Evolutionary conservation across 1,140 invertebrate genomes (phyloP).

Genomic region (Drosophila sucinea): DNA sequence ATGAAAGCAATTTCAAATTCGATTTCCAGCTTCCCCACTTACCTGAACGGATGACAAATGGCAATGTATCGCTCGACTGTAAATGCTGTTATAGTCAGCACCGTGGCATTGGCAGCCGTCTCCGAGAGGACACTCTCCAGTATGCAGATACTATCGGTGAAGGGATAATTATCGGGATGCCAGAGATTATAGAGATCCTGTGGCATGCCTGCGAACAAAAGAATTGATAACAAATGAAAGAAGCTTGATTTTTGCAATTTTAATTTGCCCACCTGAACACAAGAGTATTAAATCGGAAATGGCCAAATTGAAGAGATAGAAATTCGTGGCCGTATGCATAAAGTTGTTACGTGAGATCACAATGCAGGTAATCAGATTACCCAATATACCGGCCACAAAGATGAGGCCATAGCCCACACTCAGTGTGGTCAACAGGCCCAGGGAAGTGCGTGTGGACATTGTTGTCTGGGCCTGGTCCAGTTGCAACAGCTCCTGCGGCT

Average conservation of each 20-base stretch:
- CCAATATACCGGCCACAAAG: slow-evolving; percentile 91
- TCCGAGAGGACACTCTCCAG: slow-evolving; percentile 90
- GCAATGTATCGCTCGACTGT: slow-evolving; percentile 93
- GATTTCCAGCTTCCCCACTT: slow-evolving; percentile 21
- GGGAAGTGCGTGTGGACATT: slow-evolving; percentile 55
- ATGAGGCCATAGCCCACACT: slow-evolving; percentile 90
- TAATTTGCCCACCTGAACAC: slow-evolving; percentile 83
- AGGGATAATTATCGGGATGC: slow-evolving; percentile 89
- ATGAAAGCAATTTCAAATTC: background rate
- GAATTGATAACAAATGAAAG: background rate
- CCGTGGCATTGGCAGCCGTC: slow-evolving; percentile 94
- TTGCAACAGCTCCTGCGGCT: slow-evolving; percentile 46
- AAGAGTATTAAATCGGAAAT: slow-evolving; percentile 94
- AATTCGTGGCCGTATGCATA: slow-evolving; percentile 94
- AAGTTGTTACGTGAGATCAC: slow-evolving; percentile 92
- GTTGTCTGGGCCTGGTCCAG: slow-evolving; percentile 25
- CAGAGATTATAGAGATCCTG: slow-evolving; percentile 92
- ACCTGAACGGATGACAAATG: slow-evolving; percentile 90
- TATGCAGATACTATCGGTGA: slow-evolving; percentile 90
- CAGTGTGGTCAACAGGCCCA: slow-evolving; percentile 85
- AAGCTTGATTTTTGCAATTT: background rate
- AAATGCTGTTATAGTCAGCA: slow-evolving; percentile 95
- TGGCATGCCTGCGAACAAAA: slow-evolving; percentile 86
- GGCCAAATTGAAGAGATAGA: slow-evolving; percentile 93
- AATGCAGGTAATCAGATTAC: slow-evolving; percentile 93